Evolutionary conservation across 2,797 vertebrate species (phyloP).

Genomic region (Borostomias antarcticus): DNA sequence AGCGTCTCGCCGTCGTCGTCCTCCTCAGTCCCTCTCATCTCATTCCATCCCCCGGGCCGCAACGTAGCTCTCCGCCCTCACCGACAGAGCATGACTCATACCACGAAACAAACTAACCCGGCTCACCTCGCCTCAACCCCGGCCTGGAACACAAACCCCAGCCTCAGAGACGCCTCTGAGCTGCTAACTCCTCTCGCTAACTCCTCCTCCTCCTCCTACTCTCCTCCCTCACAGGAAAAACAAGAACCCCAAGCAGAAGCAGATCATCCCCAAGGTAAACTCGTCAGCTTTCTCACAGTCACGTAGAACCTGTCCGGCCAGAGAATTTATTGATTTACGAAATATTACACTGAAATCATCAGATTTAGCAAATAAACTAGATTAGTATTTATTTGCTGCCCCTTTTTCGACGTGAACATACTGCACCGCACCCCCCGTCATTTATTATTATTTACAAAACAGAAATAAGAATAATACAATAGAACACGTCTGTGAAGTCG

Average conservation of each 20-base stretch:
- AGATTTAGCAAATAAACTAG: too few relatives aligned
- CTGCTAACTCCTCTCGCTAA: conserved; percentile 40
- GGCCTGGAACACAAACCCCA: neutral
- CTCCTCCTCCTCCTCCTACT: conserved; percentile 47
- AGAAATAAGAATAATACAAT: too few relatives aligned
- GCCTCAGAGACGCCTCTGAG: conserved; percentile 13
- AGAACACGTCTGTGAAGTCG: too few relatives aligned
- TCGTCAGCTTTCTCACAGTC: too few relatives aligned
- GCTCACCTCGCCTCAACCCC: conserved; percentile 30
- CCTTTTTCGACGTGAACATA: too few relatives aligned
- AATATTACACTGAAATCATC: too few relatives aligned
- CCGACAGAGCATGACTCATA: conserved; percentile 57
- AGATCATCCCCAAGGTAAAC: conserved; percentile 95
- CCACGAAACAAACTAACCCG: conserved; percentile 54
- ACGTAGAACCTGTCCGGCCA: too few relatives aligned
- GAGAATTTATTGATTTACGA: too few relatives aligned
- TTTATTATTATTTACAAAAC: too few relatives aligned
- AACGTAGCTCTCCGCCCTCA: conserved; percentile 54
- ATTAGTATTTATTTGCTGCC: too few relatives aligned
- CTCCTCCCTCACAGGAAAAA: conserved; percentile 83
- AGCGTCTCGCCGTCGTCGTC: neutral
- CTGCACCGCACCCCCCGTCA: too few relatives aligned
- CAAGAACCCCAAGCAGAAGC: conserved; percentile 88
- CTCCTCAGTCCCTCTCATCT: conserved; percentile 33
- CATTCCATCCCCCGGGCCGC: conserved; percentile 34